These are phyloP conservation scores for Zaprionus camerounensis DNA, from an alignment of 1,140 invertebrate species.

Conservation along the genomic window DNA sequence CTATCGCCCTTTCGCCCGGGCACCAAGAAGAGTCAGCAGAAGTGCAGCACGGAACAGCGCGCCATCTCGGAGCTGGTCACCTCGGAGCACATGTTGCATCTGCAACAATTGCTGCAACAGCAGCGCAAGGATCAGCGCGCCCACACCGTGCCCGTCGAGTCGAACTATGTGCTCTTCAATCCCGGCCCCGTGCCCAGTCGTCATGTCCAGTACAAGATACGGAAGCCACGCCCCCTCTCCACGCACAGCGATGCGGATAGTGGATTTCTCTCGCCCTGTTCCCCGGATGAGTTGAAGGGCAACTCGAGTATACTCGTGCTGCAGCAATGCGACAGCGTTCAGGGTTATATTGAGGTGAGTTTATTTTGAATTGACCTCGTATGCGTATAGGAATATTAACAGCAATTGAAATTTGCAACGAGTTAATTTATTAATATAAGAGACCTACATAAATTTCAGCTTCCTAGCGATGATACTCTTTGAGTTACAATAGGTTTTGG, in stretches of 20 bases:
- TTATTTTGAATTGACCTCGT: not conserved
- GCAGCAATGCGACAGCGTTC: constrained; percentile 83
- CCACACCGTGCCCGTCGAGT: constrained; percentile 79
- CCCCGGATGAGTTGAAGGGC: constrained; percentile 74
- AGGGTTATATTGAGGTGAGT: constrained; percentile 84
- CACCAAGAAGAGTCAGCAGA: constrained; percentile 43
- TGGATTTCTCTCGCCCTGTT: constrained; percentile 81
- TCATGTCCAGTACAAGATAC: constrained; percentile 82
- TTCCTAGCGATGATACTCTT: too few species aligned
- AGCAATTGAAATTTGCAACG: not conserved
- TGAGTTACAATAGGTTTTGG: too few species aligned
- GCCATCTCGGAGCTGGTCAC: constrained; percentile 71
- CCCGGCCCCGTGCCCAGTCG: constrained; percentile 82
- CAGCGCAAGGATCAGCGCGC: constrained; percentile 65
- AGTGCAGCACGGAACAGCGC: constrained; percentile 51
- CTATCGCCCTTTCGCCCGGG: constrained; percentile 70
- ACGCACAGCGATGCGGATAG: constrained; percentile 84
- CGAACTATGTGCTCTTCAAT: constrained; percentile 82
- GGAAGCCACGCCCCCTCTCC: constrained; percentile 74
- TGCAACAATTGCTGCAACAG: constrained; percentile 67
- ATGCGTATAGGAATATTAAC: not conserved
- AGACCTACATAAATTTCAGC: too few species aligned
- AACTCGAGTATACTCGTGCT: constrained; percentile 81
- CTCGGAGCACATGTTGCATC: constrained; percentile 76
- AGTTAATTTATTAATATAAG: not conserved